Conservation (phyloP, 2,113 vertebrate genomes). For the Myrmophylax atrothorax region DNA sequence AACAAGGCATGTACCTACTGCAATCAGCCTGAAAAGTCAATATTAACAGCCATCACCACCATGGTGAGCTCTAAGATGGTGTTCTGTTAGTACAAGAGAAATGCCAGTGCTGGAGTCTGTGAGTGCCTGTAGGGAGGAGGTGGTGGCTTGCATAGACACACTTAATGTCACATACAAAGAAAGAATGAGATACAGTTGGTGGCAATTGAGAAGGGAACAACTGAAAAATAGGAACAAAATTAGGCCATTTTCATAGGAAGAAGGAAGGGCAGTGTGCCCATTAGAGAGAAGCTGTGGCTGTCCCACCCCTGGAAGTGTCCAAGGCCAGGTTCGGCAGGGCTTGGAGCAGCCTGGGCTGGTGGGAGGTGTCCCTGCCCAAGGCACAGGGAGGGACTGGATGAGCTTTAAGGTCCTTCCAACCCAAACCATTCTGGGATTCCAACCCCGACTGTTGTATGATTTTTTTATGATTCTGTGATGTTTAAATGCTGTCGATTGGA, state of each 20-base stretch:
- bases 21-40: neutral
- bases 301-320: rapidly evolving
- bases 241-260: neutral
- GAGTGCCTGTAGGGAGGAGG: neutral
- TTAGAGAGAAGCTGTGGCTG: neutral
- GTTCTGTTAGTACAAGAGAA: neutral
- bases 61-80: neutral
- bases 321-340: neutral
- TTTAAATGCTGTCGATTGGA: neutral
- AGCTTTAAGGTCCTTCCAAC: neutral
- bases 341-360: neutral
- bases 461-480: neutral
- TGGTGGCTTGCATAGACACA: neutral
- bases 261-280: neutral
- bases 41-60: neutral
- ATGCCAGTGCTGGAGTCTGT: neutral
- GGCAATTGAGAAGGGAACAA: neutral
- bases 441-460: no score
- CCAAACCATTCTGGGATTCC: neutral
- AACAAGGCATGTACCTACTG: neutral
- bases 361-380: neutral
- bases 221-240: neutral
- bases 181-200: neutral
- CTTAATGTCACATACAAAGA: neutral
- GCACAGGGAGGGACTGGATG: neutral